These are phyloP conservation scores for Lates calcarifer DNA, from an alignment of 2,113 vertebrate genomes.

Conservation along the genomic window DNA sequence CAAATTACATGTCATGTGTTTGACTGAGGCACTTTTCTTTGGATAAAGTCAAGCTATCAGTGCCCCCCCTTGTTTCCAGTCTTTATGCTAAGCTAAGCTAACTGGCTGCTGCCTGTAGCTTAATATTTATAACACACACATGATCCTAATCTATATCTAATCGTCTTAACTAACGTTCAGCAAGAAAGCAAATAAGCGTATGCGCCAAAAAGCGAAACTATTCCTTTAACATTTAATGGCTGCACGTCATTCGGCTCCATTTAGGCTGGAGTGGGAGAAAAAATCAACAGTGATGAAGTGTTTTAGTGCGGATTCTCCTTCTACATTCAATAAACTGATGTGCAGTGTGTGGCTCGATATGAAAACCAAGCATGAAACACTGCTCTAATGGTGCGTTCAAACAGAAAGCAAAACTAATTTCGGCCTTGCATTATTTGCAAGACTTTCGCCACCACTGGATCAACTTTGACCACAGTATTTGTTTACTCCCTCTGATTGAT, in stretches of 20 bases:
- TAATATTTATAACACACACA: background rate
- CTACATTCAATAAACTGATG: conserved; percentile 49
- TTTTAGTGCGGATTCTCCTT: conserved; percentile 49
- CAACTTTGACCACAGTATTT: no score
- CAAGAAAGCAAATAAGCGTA: background rate
- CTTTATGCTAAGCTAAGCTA: background rate
- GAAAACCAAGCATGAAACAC: background rate
- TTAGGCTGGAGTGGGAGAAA: background rate
- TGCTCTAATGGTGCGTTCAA: background rate
- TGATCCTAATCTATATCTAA: background rate
- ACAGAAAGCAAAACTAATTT: conserved; percentile 2
- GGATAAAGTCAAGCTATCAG: background rate
- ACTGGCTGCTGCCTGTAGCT: background rate
- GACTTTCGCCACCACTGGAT: background rate
- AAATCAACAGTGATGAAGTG: background rate
- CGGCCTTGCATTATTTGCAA: background rate
- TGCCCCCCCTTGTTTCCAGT: background rate
- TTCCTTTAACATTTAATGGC: background rate
- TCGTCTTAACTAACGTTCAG: background rate
- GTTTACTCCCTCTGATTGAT: background rate
- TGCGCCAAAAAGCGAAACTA: background rate
- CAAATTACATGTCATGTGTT: background rate
- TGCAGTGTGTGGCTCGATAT: background rate
- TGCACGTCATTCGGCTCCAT: background rate
- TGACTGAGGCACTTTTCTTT: background rate